Percentiles rank a stretch among this genome's conserved stretches.
phyloP scores from a whole-genome alignment of 2,113 vertebrate genomes.

The Corvus moneduloides region DNA sequence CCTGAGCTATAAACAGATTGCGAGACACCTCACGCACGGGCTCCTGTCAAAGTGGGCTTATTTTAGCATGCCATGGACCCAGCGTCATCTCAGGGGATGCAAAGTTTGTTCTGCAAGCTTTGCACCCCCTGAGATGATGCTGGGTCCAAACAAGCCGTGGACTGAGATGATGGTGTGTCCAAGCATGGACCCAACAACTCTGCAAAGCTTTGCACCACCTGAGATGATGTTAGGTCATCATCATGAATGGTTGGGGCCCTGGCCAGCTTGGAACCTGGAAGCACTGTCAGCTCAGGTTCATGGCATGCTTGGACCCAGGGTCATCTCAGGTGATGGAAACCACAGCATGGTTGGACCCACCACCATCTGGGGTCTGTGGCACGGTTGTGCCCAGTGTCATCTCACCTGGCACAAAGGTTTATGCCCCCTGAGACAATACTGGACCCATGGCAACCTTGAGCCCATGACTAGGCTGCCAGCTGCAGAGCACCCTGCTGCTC shows the following conservation, averaged over 20 bases:
- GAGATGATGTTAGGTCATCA: rapidly evolving
- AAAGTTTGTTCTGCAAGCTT: background rate
- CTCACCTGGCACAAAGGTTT: background rate
- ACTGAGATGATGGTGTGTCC: background rate
- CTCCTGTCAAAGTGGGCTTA: background rate
- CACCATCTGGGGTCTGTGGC: rapidly evolving
- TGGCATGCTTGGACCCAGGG: too few relatives aligned
- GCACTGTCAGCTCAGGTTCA: background rate
- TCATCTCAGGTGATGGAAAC: background rate
- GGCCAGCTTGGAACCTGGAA: background rate
- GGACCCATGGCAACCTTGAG: background rate
- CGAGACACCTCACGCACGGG: background rate
- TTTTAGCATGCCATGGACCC: rapidly evolving
- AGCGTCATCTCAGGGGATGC: background rate
- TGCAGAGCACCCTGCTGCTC: background rate
- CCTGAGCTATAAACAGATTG: constrained; percentile 26
- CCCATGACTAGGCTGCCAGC: background rate
- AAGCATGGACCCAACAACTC: rapidly evolving
- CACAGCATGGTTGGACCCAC: too few relatives aligned
- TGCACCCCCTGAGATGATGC: rapidly evolving
- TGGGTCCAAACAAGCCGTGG: rapidly evolving
- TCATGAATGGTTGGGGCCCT: background rate
- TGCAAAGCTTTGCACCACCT: background rate
- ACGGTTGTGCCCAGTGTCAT: rapidly evolving
- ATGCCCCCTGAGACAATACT: rapidly evolving